Base-by-base conservation (phyloP, 2,888 invertebrate genomes). In the Imbricaverruca yamaguchii region DNA sequence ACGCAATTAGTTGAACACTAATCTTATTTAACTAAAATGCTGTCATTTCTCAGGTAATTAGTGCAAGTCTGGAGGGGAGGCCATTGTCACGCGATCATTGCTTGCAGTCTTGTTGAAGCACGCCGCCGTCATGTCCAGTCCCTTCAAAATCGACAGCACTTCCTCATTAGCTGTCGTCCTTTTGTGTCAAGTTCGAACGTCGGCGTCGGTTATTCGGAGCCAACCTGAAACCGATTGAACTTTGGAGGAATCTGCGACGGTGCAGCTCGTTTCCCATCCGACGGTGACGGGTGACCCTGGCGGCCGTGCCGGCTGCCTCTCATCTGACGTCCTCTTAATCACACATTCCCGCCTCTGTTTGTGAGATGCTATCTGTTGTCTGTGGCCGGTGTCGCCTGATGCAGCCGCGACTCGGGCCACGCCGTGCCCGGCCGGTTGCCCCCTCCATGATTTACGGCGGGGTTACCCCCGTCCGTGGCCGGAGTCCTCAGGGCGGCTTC, bases 281-380 rank as follows among this genome's bases (percentile, higher is more conserved):
- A 23, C 23, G 23, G 1, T n/a, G 65, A n/a, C 0, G 18, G 23
- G 65, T 23, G 23, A 23, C 23, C 23, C 65, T 10, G 65, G 23
- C 18, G 10, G 6, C 8, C 23, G 23, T 21, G 9, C 65, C 8
- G 23, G 23, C 23, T 65, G 11, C 10, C 9, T 18, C 9, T 63
- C 15, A 63, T 61, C 59, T 18, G 12, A 3, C 11, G 23, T 11
- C 23, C 10, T 65, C 65, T 10, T 10, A 65, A 65, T 65, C 65
- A 1, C n/a, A 65, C 65, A 23, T 65, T 65, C 23, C 65, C 23
- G 23, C n/a, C 0, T 65, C 65, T 23, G 23, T 23, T 23, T 4
- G 65, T 65, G 65, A 23, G 65, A 65, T 65, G 65, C 23, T 65
- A 65, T 65, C 65, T 65, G 65, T 18, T 65, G 65, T 65, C 23